Percentiles rank a stretch among this genome's conserved stretches.
Conservation (phyloP, 2,113 vertebrate species). For the Progne subis region DNA sequence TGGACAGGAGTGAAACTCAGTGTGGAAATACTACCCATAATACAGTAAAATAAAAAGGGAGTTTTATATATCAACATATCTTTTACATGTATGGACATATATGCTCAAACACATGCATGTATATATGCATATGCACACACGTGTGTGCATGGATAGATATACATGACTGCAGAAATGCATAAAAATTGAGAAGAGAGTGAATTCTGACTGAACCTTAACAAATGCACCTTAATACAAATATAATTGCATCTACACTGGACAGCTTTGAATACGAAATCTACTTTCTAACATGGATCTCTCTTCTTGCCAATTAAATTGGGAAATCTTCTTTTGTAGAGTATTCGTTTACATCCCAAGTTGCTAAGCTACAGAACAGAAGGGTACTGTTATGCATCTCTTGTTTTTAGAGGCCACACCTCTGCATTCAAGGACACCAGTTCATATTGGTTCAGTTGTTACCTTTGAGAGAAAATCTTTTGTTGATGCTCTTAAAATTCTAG, state of each 20-base stretch:
- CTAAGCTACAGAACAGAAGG: slow-evolving; percentile 11
- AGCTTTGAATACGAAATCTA: neutral
- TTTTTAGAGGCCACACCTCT: neutral
- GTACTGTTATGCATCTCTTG: neutral
- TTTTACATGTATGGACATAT: neutral
- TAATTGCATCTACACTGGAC: neutral
- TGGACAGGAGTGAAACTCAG: neutral
- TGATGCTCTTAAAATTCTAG: neutral
- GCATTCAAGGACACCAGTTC: neutral
- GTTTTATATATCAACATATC: neutral
- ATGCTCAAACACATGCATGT: neutral
- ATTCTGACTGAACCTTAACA: neutral
- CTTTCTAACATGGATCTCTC: neutral
- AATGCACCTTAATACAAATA: neutral
- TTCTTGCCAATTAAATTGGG: neutral
- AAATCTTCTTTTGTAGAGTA: slow-evolving; percentile 22
- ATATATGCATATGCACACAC: neutral
- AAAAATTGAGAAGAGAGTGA: neutral
- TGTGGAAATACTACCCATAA: neutral
- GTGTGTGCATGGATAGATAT: neutral
- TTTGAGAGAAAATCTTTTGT: neutral
- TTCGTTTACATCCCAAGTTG: neutral
- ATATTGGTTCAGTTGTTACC: neutral
- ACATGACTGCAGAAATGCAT: neutral
- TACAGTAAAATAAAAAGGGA: neutral